Percentiles rank a stretch among this genome's conserved stretches.
These are phyloP conservation scores for Ceratina calcarata DNA, from an alignment of 1,140 invertebrate species.

Conservation along the genomic window DNA sequence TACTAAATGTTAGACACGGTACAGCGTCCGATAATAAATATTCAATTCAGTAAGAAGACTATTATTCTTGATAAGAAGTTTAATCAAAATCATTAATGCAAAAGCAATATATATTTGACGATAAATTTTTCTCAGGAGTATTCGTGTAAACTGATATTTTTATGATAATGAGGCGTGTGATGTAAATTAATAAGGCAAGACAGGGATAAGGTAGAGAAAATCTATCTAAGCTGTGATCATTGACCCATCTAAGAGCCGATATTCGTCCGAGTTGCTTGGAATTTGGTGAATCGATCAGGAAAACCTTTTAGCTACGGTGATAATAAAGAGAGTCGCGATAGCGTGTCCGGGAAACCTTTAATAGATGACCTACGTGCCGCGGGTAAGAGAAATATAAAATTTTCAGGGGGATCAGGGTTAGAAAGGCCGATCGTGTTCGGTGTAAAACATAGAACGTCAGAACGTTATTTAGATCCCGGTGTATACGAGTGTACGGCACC, in stretches of 20 bases:
- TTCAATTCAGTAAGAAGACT: too few relatives aligned
- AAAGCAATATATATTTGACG: too few relatives aligned
- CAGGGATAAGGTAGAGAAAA: too few relatives aligned
- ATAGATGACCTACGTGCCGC: conserved; percentile 22
- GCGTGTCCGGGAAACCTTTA: conserved; percentile 8
- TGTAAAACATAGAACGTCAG: neutral
- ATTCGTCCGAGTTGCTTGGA: neutral
- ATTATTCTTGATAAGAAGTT: too few relatives aligned
- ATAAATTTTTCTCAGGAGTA: too few relatives aligned
- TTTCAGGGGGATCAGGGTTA: conserved; percentile 25
- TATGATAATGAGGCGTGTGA: too few relatives aligned
- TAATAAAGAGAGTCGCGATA: conserved; percentile 15
- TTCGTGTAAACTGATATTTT: too few relatives aligned
- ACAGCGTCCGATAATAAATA: too few relatives aligned
- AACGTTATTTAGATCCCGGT: conserved; percentile 31
- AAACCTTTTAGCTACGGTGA: conserved; percentile 20
- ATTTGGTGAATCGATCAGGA: conserved; percentile 13
- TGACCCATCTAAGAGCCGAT: neutral
- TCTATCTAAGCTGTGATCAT: too few relatives aligned
- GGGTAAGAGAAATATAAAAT: conserved; percentile 18
- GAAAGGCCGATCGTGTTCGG: neutral
- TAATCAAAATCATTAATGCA: too few relatives aligned
- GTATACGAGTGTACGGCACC: neutral
- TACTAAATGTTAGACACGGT: too few relatives aligned
- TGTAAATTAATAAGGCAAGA: too few relatives aligned